phyloP scores from a whole-genome alignment of 1,140 invertebrate species.

The Orussus abietinus region DNA sequence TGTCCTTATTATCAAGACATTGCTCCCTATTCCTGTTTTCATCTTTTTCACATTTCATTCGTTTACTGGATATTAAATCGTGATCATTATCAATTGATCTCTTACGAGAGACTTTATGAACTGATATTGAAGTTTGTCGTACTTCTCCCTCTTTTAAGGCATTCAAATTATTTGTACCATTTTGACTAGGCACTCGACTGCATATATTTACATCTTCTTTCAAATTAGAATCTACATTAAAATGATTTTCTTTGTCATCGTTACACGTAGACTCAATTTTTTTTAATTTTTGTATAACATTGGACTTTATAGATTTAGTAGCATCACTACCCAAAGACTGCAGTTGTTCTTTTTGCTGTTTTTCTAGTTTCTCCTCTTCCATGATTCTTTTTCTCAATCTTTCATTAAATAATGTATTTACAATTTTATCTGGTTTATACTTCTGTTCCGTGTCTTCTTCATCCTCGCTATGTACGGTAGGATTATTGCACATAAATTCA shows the following conservation, averaged over 20 bases:
- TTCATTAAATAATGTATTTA: slow-evolving; percentile 35
- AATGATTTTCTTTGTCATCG: slow-evolving; percentile 9
- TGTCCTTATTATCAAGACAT: too few relatives aligned
- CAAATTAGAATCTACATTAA: slow-evolving; percentile 9
- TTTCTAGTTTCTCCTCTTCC: slow-evolving; percentile 23
- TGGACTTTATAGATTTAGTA: neutral
- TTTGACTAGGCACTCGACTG: neutral
- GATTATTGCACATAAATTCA: slow-evolving; percentile 6
- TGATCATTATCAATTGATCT: too few relatives aligned
- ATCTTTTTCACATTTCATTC: too few relatives aligned
- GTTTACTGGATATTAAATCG: too few relatives aligned
- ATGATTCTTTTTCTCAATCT: slow-evolving; percentile 32
- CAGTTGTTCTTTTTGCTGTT: slow-evolving; percentile 8
- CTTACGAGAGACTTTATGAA: too few relatives aligned
- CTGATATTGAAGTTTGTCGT: too few relatives aligned
- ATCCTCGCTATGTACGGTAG: slow-evolving; percentile 1
- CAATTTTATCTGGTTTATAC: slow-evolving; percentile 8
- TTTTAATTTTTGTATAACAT: neutral
- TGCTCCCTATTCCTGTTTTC: too few relatives aligned
- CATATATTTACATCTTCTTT: slow-evolving; percentile 8
- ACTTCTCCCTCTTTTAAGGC: neutral
- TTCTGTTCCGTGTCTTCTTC: slow-evolving; percentile 18
- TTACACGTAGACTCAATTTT: slow-evolving; percentile 3
- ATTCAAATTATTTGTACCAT: slow-evolving; percentile 6
- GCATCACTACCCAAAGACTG: neutral